Percentiles rank a stretch among this genome's conserved stretches.
phyloP scores from a whole-genome alignment of 1,140 invertebrate genomes.

The Tigriopus japonicus region DNA sequence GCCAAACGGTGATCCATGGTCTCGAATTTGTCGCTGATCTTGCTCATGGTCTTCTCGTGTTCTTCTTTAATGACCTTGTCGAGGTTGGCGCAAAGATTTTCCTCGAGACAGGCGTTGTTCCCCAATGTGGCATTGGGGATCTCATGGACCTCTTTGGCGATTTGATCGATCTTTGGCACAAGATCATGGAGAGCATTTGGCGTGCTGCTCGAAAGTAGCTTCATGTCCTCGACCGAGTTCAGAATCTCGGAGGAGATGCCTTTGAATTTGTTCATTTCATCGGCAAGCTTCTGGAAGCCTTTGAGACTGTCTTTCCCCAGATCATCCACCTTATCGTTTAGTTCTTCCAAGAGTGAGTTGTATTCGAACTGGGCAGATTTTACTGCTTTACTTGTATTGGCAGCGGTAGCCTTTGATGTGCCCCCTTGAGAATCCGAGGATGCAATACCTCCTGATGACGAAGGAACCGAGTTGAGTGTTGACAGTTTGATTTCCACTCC shows the following conservation, averaged over 20 bases:
- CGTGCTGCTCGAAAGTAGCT: not conserved
- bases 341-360: no score
- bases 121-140: not conserved
- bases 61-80: not conserved
- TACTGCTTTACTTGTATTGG: no score
- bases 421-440: no score
- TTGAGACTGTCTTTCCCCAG: not conserved
- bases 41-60: not conserved
- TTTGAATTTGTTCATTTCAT: not conserved
- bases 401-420: no score
- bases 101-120: not conserved
- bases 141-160: not conserved
- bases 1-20: not conserved
- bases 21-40: conserved; percentile 6
- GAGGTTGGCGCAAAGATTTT: not conserved
- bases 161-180: not conserved
- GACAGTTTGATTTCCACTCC: no score
- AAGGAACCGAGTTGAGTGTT: no score
- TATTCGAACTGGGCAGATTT: no score
- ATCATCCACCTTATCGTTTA: no score
- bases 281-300: not conserved
- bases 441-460: no score
- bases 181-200: not conserved
- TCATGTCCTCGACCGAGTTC: conserved; percentile 6
- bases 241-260: not conserved